Percentiles rank a stretch among this genome's conserved stretches.
Evolutionary conservation across 2,888 invertebrate species (phyloP).

Genomic region (Scaptomyza cyrtandrae): DNA sequence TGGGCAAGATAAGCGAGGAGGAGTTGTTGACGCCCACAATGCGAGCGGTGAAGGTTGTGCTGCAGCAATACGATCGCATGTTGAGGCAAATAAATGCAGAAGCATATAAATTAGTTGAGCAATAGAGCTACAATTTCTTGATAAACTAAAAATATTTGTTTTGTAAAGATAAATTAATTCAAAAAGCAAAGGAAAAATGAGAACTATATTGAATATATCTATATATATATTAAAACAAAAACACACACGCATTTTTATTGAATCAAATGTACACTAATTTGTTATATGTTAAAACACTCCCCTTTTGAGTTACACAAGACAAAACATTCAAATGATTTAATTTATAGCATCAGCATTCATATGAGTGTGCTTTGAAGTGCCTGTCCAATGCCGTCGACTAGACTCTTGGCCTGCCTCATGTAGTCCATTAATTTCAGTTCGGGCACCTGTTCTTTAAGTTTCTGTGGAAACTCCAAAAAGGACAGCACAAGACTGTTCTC

Average conservation of each 20-base stretch:
- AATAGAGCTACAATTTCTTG: slow-evolving; percentile 13
- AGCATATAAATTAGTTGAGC: slow-evolving; percentile 45
- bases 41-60: slow-evolving; percentile 20
- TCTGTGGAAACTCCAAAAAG: slow-evolving; percentile 50
- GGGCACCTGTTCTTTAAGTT: slow-evolving; percentile 41
- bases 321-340: neutral
- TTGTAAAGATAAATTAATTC: too few species aligned
- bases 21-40: slow-evolving; percentile 40
- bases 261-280: slow-evolving; percentile 5
- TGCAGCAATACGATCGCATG: slow-evolving; percentile 43
- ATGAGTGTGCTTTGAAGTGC: neutral
- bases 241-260: neutral
- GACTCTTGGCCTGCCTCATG: slow-evolving; percentile 27
- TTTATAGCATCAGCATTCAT: neutral
- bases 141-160: too few species aligned
- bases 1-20: slow-evolving; percentile 32
- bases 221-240: neutral
- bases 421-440: slow-evolving; percentile 62
- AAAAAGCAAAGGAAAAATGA: too few species aligned
- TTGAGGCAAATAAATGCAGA: slow-evolving; percentile 32
- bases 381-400: slow-evolving; percentile 23
- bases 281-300: neutral
- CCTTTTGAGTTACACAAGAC: neutral
- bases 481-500: slow-evolving; percentile 35
- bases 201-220: too few species aligned